phyloP scores from a whole-genome alignment of 1,140 invertebrate species.

The Papilio aristodemus region DNA sequence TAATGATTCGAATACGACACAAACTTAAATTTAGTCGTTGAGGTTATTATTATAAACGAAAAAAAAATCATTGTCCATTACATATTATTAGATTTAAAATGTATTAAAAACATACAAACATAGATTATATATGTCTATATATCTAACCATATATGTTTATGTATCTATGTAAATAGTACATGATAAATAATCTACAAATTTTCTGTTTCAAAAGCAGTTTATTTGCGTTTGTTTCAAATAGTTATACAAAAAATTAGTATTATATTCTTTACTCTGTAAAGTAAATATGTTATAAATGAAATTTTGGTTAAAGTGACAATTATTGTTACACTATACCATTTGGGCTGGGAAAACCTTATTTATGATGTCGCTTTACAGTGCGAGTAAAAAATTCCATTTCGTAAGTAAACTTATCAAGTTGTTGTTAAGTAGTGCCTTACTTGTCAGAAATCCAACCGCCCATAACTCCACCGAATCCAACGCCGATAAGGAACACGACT shows the following conservation, averaged over 20 bases:
- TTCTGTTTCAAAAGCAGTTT: not conserved
- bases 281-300: not conserved
- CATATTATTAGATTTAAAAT: no score
- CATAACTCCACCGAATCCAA: conserved; percentile 85
- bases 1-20: no score
- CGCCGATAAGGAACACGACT: conserved; percentile 85
- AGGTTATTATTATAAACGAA: no score
- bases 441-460: conserved; percentile 87
- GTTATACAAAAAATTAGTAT: not conserved
- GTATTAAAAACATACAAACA: no score
- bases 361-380: not conserved
- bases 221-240: not conserved
- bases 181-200: no score
- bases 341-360: not conserved
- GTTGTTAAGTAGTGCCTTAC: conserved; percentile 46
- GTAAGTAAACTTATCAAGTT: not conserved
- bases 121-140: no score
- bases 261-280: not conserved
- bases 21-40: no score
- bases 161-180: no score
- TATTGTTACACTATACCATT: not conserved
- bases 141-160: no score
- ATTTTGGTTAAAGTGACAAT: not conserved
- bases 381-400: not conserved
- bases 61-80: no score